Evolutionary conservation across 2,113 vertebrate genomes (phyloP).

Genomic region (Alces alces): DNA sequence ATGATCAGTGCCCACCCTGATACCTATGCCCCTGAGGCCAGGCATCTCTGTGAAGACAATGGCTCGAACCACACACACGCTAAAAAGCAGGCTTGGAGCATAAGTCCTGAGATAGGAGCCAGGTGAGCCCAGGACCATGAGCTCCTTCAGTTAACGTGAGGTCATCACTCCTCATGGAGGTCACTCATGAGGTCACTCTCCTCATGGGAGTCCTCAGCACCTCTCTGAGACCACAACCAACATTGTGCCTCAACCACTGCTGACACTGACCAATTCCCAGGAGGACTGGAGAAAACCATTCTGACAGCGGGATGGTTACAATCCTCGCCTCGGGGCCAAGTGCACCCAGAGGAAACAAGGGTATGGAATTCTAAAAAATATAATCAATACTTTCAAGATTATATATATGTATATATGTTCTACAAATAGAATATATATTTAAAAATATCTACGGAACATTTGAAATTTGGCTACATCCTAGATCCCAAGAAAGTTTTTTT

Average conservation of each 20-base stretch:
- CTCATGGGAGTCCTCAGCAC: not conserved
- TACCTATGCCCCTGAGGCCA: not conserved
- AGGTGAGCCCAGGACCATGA: rapidly evolving
- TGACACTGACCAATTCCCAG: not conserved
- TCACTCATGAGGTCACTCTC: not conserved
- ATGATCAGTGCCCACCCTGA: not conserved
- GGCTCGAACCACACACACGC: not conserved
- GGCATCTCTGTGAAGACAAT: not conserved
- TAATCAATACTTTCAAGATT: not conserved
- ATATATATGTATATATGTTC: not conserved
- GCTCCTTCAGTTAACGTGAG: not conserved
- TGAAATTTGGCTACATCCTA: not conserved
- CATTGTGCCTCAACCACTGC: not conserved
- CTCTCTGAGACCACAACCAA: not conserved
- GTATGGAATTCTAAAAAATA: not conserved
- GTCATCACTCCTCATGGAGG: not conserved
- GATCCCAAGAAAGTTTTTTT: not conserved
- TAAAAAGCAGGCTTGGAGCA: not conserved
- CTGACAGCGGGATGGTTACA: not conserved
- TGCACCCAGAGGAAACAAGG: not conserved
- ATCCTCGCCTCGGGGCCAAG: not conserved
- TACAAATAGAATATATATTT: not conserved
- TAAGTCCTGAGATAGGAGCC: not conserved
- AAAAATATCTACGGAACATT: not conserved
- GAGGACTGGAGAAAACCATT: not conserved